A percentile compares a stretch with the other conserved stretches of the same genome.
Evolutionary conservation across 1,140 invertebrate genomes (phyloP).

Genomic region (Aphelenchoides besseyi): DNA sequence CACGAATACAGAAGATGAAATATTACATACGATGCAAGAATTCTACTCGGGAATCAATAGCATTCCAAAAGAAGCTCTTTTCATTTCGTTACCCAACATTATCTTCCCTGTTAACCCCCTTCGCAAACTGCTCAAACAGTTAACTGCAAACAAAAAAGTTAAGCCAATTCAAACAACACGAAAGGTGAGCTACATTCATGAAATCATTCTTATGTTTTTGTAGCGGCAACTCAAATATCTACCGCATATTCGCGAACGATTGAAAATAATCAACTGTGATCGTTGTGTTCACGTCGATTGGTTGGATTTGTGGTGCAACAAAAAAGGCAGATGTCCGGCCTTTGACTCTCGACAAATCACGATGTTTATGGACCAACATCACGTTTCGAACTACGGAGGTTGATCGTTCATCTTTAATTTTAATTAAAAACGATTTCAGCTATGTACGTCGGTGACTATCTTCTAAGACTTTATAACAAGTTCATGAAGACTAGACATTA

Average conservation of each 20-base stretch:
- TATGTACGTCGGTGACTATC: not conserved
- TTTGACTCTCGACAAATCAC: not conserved
- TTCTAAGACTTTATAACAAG: not conserved
- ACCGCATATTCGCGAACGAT: not conserved
- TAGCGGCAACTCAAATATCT: not conserved
- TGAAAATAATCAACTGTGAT: not conserved
- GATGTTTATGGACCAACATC: not conserved
- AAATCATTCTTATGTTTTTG: not conserved
- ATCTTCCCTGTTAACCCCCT: not conserved
- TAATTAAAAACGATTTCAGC: not conserved
- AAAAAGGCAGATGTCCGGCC: not conserved
- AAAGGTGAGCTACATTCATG: not conserved
- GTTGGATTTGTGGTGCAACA: slow-evolving; percentile 7
- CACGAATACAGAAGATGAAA: not conserved
- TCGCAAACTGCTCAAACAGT: not conserved
- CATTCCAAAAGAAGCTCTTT: not conserved
- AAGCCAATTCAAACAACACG: not conserved
- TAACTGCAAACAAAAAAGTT: not conserved
- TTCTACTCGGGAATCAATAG: not conserved
- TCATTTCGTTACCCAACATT: not conserved
- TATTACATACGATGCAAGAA: not conserved
- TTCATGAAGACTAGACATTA: not conserved
- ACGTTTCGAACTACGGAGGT: not conserved
- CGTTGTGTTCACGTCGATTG: not conserved
- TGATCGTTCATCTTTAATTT: not conserved